Evolutionary conservation across 2,888 invertebrate species (phyloP).

Genomic region (Ornithoptera priamus): DNA sequence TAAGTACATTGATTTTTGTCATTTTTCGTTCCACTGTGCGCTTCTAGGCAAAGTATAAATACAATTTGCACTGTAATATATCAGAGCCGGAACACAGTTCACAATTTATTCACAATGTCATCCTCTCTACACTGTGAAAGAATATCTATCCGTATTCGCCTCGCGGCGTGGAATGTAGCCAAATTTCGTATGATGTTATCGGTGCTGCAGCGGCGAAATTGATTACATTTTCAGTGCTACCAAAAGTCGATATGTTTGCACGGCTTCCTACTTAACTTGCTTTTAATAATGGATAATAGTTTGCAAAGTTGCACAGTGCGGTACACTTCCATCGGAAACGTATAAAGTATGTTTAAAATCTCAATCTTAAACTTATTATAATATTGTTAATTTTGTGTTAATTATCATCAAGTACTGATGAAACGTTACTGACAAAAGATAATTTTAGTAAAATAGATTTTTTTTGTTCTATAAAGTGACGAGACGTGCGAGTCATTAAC

Average conservation of each 20-base stretch:
- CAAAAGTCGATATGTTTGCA: constrained; percentile 20
- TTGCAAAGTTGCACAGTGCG: not conserved
- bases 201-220: constrained; percentile 23
- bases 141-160: constrained; percentile 27
- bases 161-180: constrained; percentile 26
- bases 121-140: constrained; percentile 32
- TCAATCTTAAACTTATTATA: not conserved
- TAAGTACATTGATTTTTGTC: not conserved
- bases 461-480: too few relatives aligned
- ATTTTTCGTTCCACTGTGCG: not conserved
- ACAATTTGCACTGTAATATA: constrained; percentile 68
- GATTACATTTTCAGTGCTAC: constrained; percentile 23
- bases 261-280: constrained; percentile 7
- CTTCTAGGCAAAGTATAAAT: constrained; percentile 47
- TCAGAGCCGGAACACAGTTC: constrained; percentile 61
- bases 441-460: too few relatives aligned
- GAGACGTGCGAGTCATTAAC: too few relatives aligned
- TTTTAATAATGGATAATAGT: constrained; percentile 15
- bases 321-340: not conserved
- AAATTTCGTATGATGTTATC: constrained; percentile 25
- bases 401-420: not conserved
- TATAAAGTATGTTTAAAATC: not conserved
- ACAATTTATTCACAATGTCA: constrained; percentile 65
- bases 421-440: too few relatives aligned
- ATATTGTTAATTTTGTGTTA: not conserved